Evolutionary conservation across 2,797 vertebrate species (phyloP).

Genomic region (Threskiornis aethiopicus): DNA sequence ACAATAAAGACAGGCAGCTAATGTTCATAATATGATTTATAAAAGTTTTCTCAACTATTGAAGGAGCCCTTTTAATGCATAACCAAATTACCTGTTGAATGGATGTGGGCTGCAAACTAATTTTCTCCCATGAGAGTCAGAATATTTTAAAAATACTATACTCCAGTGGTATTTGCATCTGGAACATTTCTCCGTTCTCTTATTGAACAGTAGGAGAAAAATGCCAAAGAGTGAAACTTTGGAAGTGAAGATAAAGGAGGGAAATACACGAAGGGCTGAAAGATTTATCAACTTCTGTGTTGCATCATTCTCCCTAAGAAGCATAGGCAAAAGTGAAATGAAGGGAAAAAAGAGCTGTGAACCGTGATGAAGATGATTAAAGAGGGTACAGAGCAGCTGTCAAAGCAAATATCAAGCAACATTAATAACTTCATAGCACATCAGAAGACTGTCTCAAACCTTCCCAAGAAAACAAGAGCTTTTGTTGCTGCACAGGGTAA

Average conservation of each 20-base stretch:
- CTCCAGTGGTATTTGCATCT: background rate
- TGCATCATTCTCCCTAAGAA: constrained; percentile 39
- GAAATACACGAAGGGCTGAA: background rate
- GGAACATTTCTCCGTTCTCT: background rate
- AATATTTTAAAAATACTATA: background rate
- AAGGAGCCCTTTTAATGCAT: constrained; percentile 5
- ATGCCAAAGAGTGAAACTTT: background rate
- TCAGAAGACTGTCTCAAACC: constrained; percentile 63
- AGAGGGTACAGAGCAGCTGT: constrained; percentile 75
- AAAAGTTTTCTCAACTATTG: background rate
- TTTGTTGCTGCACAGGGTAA: constrained; percentile 57
- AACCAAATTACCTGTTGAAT: constrained; percentile 25
- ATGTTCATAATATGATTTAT: background rate
- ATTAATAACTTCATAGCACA: constrained; percentile 78
- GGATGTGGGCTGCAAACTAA: background rate
- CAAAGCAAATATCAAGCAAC: constrained; percentile 78
- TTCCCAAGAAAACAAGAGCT: constrained; percentile 65
- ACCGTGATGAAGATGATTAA: constrained; percentile 77
- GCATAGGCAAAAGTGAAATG: constrained; percentile 69
- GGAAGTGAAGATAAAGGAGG: background rate
- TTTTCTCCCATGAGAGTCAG: background rate
- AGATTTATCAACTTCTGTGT: constrained; percentile 41
- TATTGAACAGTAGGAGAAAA: background rate
- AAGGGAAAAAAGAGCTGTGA: constrained; percentile 60
- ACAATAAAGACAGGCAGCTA: background rate